Base-by-base conservation (phyloP, 1,140 invertebrate genomes). In the Thrips palmi region DNA sequence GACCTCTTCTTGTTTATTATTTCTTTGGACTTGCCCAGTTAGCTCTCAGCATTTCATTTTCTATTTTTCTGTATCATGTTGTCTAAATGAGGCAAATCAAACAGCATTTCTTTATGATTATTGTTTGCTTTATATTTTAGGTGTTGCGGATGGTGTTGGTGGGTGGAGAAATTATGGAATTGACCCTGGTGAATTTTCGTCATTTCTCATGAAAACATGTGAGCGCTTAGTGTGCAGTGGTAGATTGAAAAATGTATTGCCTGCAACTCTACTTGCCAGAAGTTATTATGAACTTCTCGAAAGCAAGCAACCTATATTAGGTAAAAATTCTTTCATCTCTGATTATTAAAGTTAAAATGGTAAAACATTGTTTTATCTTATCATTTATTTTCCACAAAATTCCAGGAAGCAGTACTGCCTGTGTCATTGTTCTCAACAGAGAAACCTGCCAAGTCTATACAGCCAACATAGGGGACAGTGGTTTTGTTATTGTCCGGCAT, bases 381-480 rank as follows among this genome's bases (percentile, higher is more conserved):
- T 8, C 15, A 15, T 35, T 21, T 11, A 33, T 10, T 33, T 33
- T 12, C n/a, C 11, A 15, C 31, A 11, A 8, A 32, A 32, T 57
- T 58, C 33, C 55, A 87, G 87, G 91, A 46, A 94, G 89, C 59
- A 94, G 89, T 55, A 97, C 93, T 42, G 92, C 91, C 4, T 97
- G 93, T 62, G 81, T 97, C 22, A 76, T 97, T 45, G 76, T 94
- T 33, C 60, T 97, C 32, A 85, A 92, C 59, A 73, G 82, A 46
- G 80, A 82, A 51, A 88, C 84, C 40, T 77, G 75, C 50, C 80
- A 76, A 40, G 71, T 97, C 47, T 88, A 92, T 49, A 82, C 91
- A 6, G 91, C 92, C 8, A 97, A 97, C 62, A 87, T 97, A 45
- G 93, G 93, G n/a, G 93, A 97, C 60, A 94, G 88, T 53, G 93